These are phyloP conservation scores for Chaetophractus vellerosus DNA, from an alignment of 2,797 vertebrate genomes.

Conservation along the genomic window DNA sequence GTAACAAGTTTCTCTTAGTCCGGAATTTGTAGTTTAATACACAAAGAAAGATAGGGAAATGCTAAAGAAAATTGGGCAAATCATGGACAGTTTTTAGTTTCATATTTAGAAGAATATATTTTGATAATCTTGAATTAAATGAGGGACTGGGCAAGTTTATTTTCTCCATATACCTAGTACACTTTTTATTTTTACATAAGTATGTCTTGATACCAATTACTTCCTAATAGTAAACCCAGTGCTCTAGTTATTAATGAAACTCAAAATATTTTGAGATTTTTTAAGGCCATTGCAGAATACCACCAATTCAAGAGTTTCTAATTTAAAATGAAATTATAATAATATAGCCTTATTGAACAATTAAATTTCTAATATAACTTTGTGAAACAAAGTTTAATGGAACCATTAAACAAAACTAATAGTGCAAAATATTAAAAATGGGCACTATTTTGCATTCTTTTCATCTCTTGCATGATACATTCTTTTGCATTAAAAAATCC, in stretches of 20 bases:
- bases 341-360: constrained; percentile 4
- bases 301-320: background rate
- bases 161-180: background rate
- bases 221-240: background rate
- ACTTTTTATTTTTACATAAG: background rate
- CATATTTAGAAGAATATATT: constrained; percentile 8
- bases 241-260: background rate
- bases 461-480: background rate
- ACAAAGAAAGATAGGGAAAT: background rate
- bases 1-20: constrained; percentile 27
- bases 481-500: constrained; percentile 33
- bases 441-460: background rate
- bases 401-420: background rate
- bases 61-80: constrained; percentile 5
- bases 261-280: constrained; percentile 29
- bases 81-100: background rate
- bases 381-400: constrained; percentile 11
- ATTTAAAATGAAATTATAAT: background rate
- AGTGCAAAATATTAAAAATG: background rate
- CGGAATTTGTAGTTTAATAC: background rate
- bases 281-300: constrained; percentile 27
- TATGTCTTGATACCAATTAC: background rate
- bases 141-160: background rate
- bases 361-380: background rate
- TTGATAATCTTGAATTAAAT: constrained; percentile 2